These are phyloP conservation scores for Tenthredo scrophulariae DNA, from an alignment of 2,888 invertebrate genomes.

Conservation along the genomic window DNA sequence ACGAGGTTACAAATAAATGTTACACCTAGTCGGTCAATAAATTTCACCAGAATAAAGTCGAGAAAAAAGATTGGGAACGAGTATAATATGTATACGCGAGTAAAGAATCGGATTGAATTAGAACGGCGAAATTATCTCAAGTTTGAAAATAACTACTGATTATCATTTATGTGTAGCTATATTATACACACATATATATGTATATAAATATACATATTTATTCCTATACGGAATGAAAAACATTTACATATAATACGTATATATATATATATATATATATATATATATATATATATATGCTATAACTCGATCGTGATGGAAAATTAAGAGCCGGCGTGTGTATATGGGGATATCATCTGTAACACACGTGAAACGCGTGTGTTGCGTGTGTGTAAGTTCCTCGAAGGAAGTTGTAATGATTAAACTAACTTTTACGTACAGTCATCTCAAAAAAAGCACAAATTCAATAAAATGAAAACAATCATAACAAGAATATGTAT, in stretches of 20 bases:
- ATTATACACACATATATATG: not conserved
- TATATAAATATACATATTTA: not conserved
- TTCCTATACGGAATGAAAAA: not conserved
- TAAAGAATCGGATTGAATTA: slow-evolving; percentile 4
- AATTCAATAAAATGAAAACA: not conserved
- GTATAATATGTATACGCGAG: not conserved
- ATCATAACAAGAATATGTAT: not conserved
- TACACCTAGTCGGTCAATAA: slow-evolving; percentile 47
- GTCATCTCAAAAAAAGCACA: slow-evolving; percentile 25
- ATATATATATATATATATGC: not conserved
- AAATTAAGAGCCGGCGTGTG: slow-evolving; percentile 30
- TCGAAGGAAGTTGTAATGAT: slow-evolving; percentile 50
- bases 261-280: no score
- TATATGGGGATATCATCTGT: not conserved
- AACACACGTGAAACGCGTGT: not conserved
- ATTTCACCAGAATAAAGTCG: slow-evolving; percentile 42
- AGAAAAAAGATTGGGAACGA: slow-evolving; percentile 34
- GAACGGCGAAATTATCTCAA: not conserved
- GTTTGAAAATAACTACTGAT: slow-evolving; percentile 38
- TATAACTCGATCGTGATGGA: slow-evolving; percentile 14
- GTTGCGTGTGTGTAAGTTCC: not conserved
- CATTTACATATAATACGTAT: not conserved
- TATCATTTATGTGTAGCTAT: not conserved
- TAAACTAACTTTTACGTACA: slow-evolving; percentile 43
- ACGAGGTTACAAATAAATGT: slow-evolving; percentile 52